Evolutionary conservation across 64 coral and sea anemone species (phyloP), one percentile per base, ranked within the genome.

Genomic region (Astreopora myriophthalma): DNA sequence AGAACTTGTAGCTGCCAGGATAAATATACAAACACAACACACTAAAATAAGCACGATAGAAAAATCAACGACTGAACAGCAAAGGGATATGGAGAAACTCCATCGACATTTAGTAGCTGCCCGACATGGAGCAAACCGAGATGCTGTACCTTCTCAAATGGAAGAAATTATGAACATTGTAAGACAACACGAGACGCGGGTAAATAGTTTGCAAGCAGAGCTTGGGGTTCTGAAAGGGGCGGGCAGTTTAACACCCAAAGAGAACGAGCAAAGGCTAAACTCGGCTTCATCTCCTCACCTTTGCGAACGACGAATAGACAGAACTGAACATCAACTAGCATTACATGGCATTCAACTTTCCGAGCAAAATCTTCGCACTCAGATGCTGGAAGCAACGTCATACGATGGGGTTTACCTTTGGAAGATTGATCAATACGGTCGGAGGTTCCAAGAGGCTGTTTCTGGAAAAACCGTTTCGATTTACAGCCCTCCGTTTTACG

Each of bases 401-500:
- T 88, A 93, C 23, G 73, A 88, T 71, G 92, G 92, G 0, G 68
- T n/a, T 17, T 93, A 87, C 62, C 66, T 88, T 3, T 93, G 92
- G 92, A 93, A 93, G 51, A 93, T 93, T 33, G 85, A 93, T 38
- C 84, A 88, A 8, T 80, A 71, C 39, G 71, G 73, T 10, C 92
- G 85, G 22, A 68, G 92, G 16, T 31, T 86, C 19, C 92, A 93
- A 22, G 92, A 93, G 19, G 85, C 72, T 33, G 16, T 88, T 7
- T 46, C 84, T 57, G 92, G 92, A 1, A 93, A 83, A 28, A 81
- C 71, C 0, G 48, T 48, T 32, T 94, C 92, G 0, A 82, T 94
- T 33, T 94, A 94, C 31, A 94, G 92, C 24, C 92, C 85, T 4
- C 92, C 85, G 8, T 94, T 94, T 48, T 94, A 94, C 27, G 92